Conservation (phyloP, 2,797 vertebrate genomes). For the Clarias fuscus region DNA sequence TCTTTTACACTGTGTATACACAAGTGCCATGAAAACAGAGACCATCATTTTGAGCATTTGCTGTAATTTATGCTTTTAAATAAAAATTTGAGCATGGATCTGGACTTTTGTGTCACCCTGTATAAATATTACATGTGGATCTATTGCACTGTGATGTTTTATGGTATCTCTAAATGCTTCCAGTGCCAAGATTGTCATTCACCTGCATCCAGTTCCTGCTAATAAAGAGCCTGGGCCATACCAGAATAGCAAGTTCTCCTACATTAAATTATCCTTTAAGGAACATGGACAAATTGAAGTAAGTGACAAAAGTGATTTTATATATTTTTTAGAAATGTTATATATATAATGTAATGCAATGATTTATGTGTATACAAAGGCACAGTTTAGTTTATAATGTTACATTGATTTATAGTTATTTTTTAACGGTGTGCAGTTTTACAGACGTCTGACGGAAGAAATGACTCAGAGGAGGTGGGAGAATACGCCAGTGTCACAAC, state of each 20-base stretch:
- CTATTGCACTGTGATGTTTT: neutral
- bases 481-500: conserved; percentile 80
- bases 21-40: no score
- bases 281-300: conserved; percentile 98
- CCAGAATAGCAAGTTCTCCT: conserved; percentile 90
- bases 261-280: conserved; percentile 94
- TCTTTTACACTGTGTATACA: no score
- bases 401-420: neutral
- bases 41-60: no score
- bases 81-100: no score
- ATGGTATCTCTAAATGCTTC: conserved; percentile 22
- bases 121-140: neutral
- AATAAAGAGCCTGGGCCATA: conserved; percentile 95
- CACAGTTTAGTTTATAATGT: neutral
- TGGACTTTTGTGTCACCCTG: no score
- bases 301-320: conserved; percentile 35
- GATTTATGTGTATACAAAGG: neutral
- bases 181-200: conserved; percentile 97
- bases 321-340: neutral
- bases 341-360: neutral
- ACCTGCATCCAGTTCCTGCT: conserved; percentile 81
- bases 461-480: conserved; percentile 95
- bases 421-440: conserved; percentile 77
- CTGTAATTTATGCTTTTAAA: no score
- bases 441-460: conserved; percentile 91